Evolutionary conservation across 2,113 vertebrate species (phyloP).

Genomic region (Otus sunia): DNA sequence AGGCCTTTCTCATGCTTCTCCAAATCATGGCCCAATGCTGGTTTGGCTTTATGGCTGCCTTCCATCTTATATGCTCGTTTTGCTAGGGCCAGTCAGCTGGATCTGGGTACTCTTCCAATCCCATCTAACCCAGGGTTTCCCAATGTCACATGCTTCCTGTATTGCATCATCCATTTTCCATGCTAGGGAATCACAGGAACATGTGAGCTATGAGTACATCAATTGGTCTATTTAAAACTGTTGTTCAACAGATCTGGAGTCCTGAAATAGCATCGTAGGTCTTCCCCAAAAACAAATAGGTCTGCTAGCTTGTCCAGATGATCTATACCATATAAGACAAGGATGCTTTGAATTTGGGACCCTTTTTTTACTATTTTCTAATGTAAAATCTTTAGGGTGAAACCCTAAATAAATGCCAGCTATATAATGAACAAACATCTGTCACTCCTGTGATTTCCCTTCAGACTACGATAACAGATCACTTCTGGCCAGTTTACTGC

Average conservation of each 20-base stretch:
- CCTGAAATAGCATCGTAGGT: neutral
- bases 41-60: neutral
- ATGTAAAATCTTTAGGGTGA: neutral
- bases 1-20: neutral
- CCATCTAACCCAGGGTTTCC: neutral
- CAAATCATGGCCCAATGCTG: neutral
- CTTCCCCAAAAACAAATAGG: neutral
- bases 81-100: neutral
- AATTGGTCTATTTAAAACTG: neutral
- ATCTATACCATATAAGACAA: neutral
- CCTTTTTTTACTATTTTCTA: neutral
- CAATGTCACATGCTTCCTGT: neutral
- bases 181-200: neutral
- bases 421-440: slow-evolving; percentile 45
- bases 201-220: neutral
- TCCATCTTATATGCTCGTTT: accelerated
- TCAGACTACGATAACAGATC: slow-evolving; percentile 36
- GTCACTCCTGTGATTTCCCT: slow-evolving; percentile 21
- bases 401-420: slow-evolving; percentile 42
- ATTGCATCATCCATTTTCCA: neutral
- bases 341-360: neutral
- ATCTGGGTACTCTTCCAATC: neutral
- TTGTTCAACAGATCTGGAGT: neutral
- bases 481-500: slow-evolving; percentile 56
- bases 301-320: neutral